Base-by-base conservation (phyloP, 2,113 vertebrate genomes). In the Strix aluco region DNA sequence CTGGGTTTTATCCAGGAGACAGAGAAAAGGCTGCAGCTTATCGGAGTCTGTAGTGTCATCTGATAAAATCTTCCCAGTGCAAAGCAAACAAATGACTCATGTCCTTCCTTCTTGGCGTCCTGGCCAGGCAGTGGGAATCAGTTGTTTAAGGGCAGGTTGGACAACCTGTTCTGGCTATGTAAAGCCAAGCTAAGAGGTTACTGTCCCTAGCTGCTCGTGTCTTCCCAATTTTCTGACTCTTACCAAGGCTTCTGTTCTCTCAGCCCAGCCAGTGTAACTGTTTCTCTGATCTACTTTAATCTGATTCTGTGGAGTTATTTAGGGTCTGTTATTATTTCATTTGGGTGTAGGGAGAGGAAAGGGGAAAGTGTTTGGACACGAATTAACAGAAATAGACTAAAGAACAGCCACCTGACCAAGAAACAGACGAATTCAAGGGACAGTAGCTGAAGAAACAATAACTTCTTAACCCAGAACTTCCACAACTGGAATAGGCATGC, bases 1-100 rank as follows among this genome's bases (percentile, higher is more conserved):
- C 91, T 97, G 95, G 93, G 67, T 93, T 96, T 95, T 96, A 71
- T 92, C 96, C 97, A 97, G 93, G 78, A 96, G 94, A 96, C 96
- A 85, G 81, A 95, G 90, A 92, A 94, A 92, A 94, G 71, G 51
- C 91, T 94, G 70, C 29, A 62, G 78, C 85, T 96, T 97, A 97
- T 96, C 97, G 66, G 94, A 91, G 94, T 91, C 91, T 95, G 62
- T 92, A 91, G 95, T 97, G 97, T 97, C 96, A 94, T 96, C 97
- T 94, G 96, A 97, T 97, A 97, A 97, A 96, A 95, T 95, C 91
- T 93, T 90, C 59, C 40, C 81, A 96, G 84, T 83, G 89, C 84
- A 97, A 83, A 77, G 93, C 93, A 95, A 96, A 95, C 71, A 91
- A 91, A 81, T 97, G 94, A 97, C 91, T 97, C 96, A 96, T 36